phyloP scores from a whole-genome alignment of 2,888 invertebrate species.

The Andrena fulva region DNA sequence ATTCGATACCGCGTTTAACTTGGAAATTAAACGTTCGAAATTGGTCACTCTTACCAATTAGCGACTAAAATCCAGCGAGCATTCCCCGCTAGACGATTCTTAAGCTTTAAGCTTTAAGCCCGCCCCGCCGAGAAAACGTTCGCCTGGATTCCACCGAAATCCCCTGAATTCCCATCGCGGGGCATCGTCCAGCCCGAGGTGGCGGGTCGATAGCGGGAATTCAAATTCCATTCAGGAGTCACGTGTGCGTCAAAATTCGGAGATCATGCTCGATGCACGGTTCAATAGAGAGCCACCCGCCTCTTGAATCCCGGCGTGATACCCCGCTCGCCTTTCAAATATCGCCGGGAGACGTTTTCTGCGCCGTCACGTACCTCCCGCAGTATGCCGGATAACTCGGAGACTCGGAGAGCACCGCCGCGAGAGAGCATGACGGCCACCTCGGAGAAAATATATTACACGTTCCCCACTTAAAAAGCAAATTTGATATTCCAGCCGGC shows the following conservation, averaged over 20 bases:
- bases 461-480: slow-evolving; percentile 59
- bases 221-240: slow-evolving; percentile 54
- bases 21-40: too few relatives aligned
- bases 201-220: slow-evolving; percentile 42
- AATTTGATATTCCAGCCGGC: slow-evolving; percentile 52
- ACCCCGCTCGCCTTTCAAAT: slow-evolving; percentile 57
- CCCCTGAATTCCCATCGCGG: too few relatives aligned
- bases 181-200: neutral
- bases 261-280: slow-evolving; percentile 55
- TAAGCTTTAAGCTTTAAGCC: too few relatives aligned
- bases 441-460: slow-evolving; percentile 55
- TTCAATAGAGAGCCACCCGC: slow-evolving; percentile 41
- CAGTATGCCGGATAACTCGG: slow-evolving; percentile 46
- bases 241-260: slow-evolving; percentile 57
- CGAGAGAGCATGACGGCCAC: slow-evolving; percentile 24
- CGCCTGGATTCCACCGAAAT: too few relatives aligned
- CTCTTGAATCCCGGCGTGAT: slow-evolving; percentile 39
- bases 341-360: slow-evolving; percentile 56
- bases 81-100: too few relatives aligned
- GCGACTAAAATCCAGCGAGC: too few relatives aligned
- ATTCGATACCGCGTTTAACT: neutral
- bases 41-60: too few relatives aligned
- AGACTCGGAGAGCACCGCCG: neutral
- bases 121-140: too few relatives aligned
- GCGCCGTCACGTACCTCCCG: slow-evolving; percentile 58